These are phyloP conservation scores for Oeneis ivallda DNA, from an alignment of 2,888 invertebrate species.

Conservation along the genomic window DNA sequence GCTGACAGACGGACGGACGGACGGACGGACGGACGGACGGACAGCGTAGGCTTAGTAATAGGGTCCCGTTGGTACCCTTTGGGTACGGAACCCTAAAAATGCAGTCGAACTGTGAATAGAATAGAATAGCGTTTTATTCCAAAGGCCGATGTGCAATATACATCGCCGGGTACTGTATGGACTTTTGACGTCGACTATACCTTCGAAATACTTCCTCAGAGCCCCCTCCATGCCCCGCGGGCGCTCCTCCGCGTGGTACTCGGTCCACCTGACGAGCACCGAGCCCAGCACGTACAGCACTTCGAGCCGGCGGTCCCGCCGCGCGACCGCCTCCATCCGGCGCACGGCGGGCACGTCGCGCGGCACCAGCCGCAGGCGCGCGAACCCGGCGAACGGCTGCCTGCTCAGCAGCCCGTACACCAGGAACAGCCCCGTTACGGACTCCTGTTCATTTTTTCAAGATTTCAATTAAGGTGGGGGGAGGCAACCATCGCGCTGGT, in stretches of 20 bases:
- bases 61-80: too few species aligned
- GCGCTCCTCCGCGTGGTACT: slow-evolving; percentile 55
- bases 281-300: slow-evolving; percentile 62
- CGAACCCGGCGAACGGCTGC: slow-evolving; percentile 62
- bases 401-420: slow-evolving; percentile 60
- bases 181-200: slow-evolving; percentile 45
- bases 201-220: slow-evolving; percentile 62
- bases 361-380: slow-evolving; percentile 54
- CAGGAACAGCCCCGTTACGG: slow-evolving; percentile 64
- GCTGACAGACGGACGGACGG: too few species aligned
- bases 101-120: too few species aligned
- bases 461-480: not conserved
- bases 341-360: slow-evolving; percentile 55
- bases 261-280: slow-evolving; percentile 54
- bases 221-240: slow-evolving; percentile 61
- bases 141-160: too few species aligned
- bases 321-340: slow-evolving; percentile 53
- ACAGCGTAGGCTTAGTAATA: too few species aligned
- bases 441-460: slow-evolving; percentile 49
- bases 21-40: too few species aligned
- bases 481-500: too few species aligned
- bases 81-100: too few species aligned
- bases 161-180: too few species aligned
- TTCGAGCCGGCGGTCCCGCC: slow-evolving; percentile 54
- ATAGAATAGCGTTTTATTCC: too few species aligned